Evolutionary conservation across 2,113 vertebrate species (phyloP), one percentile per base, ranked within the genome.

Genomic region (Thomomys bottae): DNA sequence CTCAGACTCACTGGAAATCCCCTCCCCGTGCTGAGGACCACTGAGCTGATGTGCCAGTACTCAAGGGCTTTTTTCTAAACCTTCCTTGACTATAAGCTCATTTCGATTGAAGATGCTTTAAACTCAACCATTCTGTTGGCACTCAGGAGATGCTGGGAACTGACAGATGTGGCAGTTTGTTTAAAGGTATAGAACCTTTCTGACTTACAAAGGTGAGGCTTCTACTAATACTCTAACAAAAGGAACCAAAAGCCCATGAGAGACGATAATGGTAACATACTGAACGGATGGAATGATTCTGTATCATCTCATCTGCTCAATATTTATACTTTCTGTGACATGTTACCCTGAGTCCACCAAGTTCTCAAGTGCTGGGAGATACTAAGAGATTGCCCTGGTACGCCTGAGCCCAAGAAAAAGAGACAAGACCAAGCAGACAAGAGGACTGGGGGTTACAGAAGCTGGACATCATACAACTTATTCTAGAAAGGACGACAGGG

Each of bases 31-130:
- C 3, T 70, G 63, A 83, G 26, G 89, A 49, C 30, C 8, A 85
- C 20, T 54, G 78, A 91, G 73, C 40, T 87, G 38, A 57, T 0
- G 1, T 14, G 21, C 61, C 11, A 70, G 64, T 81, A 17, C 1
- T 87, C 63, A 72, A 57, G 21, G 34, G 45, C 4, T 79, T 81
- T 59, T 75, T 77, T 24, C 38, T 61, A 83, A 78, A 84, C 34
- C 1, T 8, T 66, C 78, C 75, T 57, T 83, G 38, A 92, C 30
- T 12, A n/a, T 61, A 28, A 54, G 23, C 72, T 66, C 54, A 42
- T 77, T 95, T 91, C 70, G 49, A 70, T 86, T 81, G 36, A 89
- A 28, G 40, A 70, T 73, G 49, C 10, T 71, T 71, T 6, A 85
- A 85, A 79, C 6, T 66, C 63, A 77, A 57, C 8, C 32, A 63